phyloP scores from a whole-genome alignment of 2,888 invertebrate genomes.

The Idaea biselata region DNA sequence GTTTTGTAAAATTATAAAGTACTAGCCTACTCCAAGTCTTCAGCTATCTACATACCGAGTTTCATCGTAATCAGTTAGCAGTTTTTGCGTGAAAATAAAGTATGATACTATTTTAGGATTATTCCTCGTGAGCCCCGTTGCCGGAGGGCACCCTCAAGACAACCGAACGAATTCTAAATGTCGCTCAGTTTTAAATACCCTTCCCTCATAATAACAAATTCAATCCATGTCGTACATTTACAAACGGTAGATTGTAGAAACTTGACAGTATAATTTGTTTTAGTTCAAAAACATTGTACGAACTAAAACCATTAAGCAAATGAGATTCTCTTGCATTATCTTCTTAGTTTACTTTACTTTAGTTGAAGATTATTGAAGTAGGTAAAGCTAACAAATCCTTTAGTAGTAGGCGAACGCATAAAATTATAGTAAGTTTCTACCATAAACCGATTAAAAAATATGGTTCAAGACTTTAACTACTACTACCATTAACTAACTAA shows the following conservation, averaged over 20 bases:
- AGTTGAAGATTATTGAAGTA: not conserved
- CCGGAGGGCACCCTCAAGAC: too few species aligned
- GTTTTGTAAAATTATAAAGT: too few species aligned
- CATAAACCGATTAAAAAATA: too few species aligned
- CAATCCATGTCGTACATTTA: not conserved
- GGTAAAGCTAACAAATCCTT: not conserved
- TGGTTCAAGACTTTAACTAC: too few species aligned
- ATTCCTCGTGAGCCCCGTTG: too few species aligned
- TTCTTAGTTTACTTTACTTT: constrained; percentile 4
- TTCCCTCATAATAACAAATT: not conserved
- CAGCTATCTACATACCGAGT: too few species aligned
- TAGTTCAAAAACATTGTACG: constrained; percentile 27
- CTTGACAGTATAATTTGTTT: constrained; percentile 21
- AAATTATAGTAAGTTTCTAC: too few species aligned
- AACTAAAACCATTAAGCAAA: constrained; percentile 30
- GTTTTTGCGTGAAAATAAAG: too few species aligned
- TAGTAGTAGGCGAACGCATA: not conserved
- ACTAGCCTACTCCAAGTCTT: too few species aligned
- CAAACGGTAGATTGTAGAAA: not conserved
- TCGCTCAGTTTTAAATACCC: not conserved
- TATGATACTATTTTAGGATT: too few species aligned
- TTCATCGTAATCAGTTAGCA: too few species aligned
- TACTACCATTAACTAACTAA: too few species aligned
- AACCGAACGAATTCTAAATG: not conserved
- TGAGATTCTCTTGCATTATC: constrained; percentile 26